A percentile compares a stretch with the other conserved stretches of the same genome.
These are phyloP conservation scores for Hyalella azteca DNA, from an alignment of 2,888 invertebrate species.

Conservation along the genomic window DNA sequence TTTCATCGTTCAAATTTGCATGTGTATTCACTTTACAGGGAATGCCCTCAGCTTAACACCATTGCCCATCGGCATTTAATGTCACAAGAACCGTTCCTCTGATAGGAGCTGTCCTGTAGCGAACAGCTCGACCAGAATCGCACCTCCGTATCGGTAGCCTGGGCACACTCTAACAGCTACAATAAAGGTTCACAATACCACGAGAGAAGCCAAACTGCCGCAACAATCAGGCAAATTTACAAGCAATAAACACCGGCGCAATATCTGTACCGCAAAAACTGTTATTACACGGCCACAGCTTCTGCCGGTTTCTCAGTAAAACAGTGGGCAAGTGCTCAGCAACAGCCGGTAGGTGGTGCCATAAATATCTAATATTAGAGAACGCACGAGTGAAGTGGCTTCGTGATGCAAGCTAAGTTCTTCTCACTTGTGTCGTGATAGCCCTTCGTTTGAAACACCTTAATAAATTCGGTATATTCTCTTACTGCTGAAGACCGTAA, in stretches of 20 bases:
- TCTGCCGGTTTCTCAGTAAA: slow-evolving; percentile 28
- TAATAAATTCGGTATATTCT: no score
- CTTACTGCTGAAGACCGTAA: no score
- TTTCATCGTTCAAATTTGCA: no score
- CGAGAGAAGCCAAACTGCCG: slow-evolving; percentile 28
- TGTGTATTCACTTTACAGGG: no score
- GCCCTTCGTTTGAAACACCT: background rate
- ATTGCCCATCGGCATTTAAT: no score
- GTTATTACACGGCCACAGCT: slow-evolving; percentile 34
- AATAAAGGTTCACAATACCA: slow-evolving; percentile 23
- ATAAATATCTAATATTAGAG: slow-evolving; percentile 34
- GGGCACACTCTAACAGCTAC: background rate
- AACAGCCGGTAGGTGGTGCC: slow-evolving; percentile 15
- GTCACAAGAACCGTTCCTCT: no score
- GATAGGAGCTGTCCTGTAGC: no score
- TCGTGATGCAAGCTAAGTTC: background rate
- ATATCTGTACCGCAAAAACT: slow-evolving; percentile 37
- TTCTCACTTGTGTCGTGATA: background rate
- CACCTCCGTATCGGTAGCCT: slow-evolving; percentile 21
- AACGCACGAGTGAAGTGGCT: background rate
- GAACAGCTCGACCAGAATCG: no score
- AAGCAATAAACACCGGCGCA: slow-evolving; percentile 33
- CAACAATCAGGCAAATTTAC: slow-evolving; percentile 36
- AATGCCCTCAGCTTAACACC: no score
- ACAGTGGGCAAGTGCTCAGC: slow-evolving; percentile 20